phyloP scores from a whole-genome alignment of 2,888 invertebrate species.

The Coenonympha arcania region DNA sequence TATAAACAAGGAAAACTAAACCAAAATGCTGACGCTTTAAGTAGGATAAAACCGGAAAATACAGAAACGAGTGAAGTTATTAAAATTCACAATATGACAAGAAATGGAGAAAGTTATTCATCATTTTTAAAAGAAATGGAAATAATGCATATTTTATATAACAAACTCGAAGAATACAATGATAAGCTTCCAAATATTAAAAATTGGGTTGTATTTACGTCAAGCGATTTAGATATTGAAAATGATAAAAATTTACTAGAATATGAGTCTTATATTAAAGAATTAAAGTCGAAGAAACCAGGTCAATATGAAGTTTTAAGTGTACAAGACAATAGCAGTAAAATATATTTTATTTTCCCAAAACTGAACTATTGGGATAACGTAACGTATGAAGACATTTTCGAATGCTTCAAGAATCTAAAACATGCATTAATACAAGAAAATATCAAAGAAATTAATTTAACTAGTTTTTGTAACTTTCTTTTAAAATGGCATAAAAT shows the following conservation, averaged over 20 bases:
- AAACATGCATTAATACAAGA: slow-evolving; percentile 13
- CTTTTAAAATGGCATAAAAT: not conserved
- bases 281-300: not conserved
- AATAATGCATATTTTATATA: not conserved
- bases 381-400: slow-evolving; percentile 27
- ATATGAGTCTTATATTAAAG: not conserved
- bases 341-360: slow-evolving; percentile 21
- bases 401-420: slow-evolving; percentile 23
- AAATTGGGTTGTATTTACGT: not conserved
- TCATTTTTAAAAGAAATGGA: not conserved
- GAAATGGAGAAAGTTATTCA: not conserved
- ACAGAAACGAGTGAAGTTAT: too few relatives aligned
- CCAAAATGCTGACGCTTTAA: not conserved
- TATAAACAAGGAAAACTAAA: not conserved
- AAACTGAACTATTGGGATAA: not conserved
- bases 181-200: not conserved
- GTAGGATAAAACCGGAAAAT: too few relatives aligned
- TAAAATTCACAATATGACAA: too few relatives aligned
- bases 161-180: not conserved
- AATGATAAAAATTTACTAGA: not conserved
- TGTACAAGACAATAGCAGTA: not conserved
- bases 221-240: not conserved
- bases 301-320: not conserved
- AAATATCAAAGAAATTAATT: slow-evolving; percentile 18
- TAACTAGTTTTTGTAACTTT: slow-evolving; percentile 5